Evolutionary conservation across 2,888 invertebrate species (phyloP).

Genomic region (Pheosia gnoma): DNA sequence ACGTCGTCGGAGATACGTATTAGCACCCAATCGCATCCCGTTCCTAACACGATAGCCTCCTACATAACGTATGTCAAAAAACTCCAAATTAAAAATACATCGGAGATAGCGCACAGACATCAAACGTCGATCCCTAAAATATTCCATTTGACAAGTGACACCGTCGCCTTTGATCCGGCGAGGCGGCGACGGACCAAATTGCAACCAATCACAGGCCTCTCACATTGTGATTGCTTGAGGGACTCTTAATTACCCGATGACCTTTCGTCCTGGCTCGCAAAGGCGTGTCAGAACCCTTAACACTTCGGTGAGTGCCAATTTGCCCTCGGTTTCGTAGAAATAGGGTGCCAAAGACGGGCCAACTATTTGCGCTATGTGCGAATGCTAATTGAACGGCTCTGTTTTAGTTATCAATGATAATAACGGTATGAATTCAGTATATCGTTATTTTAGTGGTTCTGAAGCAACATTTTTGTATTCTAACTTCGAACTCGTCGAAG

Average conservation of each 20-base stretch:
- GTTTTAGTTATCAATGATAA: slow-evolving; percentile 36
- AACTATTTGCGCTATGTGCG: slow-evolving; percentile 37
- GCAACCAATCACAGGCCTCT: slow-evolving; percentile 72
- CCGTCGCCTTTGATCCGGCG: slow-evolving; percentile 72
- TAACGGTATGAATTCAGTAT: slow-evolving; percentile 12
- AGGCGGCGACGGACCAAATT: slow-evolving; percentile 44
- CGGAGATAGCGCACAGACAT: slow-evolving; percentile 45
- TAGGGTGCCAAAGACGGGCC: slow-evolving; percentile 43
- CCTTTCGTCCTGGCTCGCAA: slow-evolving; percentile 62
- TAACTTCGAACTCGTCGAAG: too few species aligned
- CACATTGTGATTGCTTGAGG: slow-evolving; percentile 77
- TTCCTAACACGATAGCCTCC: slow-evolving; percentile 18
- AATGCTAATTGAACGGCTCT: slow-evolving; percentile 40
- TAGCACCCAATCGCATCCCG: slow-evolving; percentile 22
- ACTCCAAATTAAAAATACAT: slow-evolving; percentile 56
- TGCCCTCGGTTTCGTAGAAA: slow-evolving; percentile 46
- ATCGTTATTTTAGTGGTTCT: background rate
- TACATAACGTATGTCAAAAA: slow-evolving; percentile 42
- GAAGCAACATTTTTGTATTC: background rate
- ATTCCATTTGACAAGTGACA: slow-evolving; percentile 78
- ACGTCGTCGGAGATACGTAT: slow-evolving; percentile 9
- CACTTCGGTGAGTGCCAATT: slow-evolving; percentile 71
- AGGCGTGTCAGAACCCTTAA: slow-evolving; percentile 68
- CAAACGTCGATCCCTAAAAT: slow-evolving; percentile 66
- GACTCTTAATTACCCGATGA: slow-evolving; percentile 79